Conservation (phyloP, 23 tunicate genomes). For the Aplidium turbinatum region DNA sequence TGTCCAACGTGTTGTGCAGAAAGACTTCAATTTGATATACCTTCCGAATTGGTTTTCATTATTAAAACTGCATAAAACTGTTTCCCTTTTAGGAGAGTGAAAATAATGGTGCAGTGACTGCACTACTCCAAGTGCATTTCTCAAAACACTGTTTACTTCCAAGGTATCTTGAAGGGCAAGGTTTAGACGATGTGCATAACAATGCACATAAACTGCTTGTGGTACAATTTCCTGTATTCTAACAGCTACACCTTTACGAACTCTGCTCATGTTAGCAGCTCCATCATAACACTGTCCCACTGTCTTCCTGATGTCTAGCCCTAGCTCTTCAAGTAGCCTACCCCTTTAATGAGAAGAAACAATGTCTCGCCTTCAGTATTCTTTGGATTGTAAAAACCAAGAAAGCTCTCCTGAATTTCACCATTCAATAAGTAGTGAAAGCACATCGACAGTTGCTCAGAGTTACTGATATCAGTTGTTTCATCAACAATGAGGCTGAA, state of each 20-base stretch:
- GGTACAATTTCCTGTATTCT: conserved; percentile 18
- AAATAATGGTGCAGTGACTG: conserved; percentile 16
- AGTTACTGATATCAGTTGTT: conserved; percentile 35
- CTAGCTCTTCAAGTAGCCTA: too few relatives aligned
- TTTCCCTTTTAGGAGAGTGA: conserved; percentile 11
- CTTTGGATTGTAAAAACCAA: conserved; percentile 30
- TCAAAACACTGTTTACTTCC: background rate
- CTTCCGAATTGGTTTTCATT: too few relatives aligned
- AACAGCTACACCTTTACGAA: conserved; percentile 17
- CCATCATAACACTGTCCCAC: conserved; percentile 39
- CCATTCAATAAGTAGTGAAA: conserved; percentile 15
- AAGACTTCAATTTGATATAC: conserved; percentile 21
- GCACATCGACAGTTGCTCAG: conserved; percentile 35
- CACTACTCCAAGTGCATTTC: conserved; percentile 21
- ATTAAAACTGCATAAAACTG: background rate
- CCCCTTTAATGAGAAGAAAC: background rate
- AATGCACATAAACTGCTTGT: conserved; percentile 36
- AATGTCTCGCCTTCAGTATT: conserved; percentile 13
- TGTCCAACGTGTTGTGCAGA: conserved; percentile 21
- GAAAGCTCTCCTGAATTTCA: background rate
- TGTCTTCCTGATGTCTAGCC: too few relatives aligned
- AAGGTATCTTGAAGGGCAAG: conserved; percentile 31
- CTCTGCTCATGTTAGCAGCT: conserved; percentile 25
- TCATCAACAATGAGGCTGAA: conserved; percentile 47
- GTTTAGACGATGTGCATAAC: conserved; percentile 50